A percentile compares a stretch with the other conserved stretches of the same genome.
These are phyloP conservation scores for Metacarcinus magister DNA, from an alignment of 2,888 invertebrate species.

Conservation along the genomic window DNA sequence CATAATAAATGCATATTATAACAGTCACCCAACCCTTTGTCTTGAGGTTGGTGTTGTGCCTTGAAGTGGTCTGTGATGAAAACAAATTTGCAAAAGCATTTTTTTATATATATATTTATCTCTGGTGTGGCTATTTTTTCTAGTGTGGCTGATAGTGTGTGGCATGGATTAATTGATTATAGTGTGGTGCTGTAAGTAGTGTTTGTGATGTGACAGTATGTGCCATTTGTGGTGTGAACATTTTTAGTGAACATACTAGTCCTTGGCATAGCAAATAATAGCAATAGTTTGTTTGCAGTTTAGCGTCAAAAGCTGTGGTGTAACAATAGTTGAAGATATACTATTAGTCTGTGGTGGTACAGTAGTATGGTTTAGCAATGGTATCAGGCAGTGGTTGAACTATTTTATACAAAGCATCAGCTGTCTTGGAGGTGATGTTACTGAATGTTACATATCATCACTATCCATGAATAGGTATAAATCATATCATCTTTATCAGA, in stretches of 20 bases:
- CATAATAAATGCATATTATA: background rate
- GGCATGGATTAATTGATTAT: background rate
- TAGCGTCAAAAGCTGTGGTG: background rate
- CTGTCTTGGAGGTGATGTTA: background rate
- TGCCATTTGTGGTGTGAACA: background rate
- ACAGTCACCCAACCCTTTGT: background rate
- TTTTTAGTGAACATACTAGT: background rate
- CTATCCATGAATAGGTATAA: background rate
- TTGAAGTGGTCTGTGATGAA: background rate
- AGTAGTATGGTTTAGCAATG: background rate
- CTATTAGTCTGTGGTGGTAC: constrained; percentile 18
- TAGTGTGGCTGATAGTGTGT: background rate
- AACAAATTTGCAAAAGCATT: background rate
- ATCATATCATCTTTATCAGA: background rate
- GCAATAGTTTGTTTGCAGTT: no score
- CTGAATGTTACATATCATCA: background rate
- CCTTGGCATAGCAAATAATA: background rate
- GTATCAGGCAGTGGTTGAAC: background rate
- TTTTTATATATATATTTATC: background rate
- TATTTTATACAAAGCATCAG: background rate
- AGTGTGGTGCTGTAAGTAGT: background rate
- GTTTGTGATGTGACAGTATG: constrained; percentile 14
- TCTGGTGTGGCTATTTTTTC: background rate
- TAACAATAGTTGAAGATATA: background rate
- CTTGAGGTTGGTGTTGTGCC: background rate